Conservation (phyloP, 2,113 vertebrate species). For the Podiceps cristatus region DNA sequence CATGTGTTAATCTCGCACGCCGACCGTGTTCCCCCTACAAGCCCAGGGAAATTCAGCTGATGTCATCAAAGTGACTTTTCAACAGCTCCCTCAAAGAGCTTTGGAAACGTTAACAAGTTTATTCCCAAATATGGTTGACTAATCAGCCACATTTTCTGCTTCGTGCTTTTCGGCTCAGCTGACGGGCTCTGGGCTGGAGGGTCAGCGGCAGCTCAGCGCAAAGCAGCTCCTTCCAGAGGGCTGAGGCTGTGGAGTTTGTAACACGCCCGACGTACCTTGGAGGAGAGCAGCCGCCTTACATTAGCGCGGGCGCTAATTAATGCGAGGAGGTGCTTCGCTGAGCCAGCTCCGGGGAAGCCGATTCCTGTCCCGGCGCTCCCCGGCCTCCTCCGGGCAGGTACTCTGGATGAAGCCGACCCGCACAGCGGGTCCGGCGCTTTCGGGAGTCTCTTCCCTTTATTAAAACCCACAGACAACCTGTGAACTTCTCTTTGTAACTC, state of each 20-base stretch:
- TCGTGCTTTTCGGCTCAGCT: background rate
- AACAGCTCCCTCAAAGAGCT: background rate
- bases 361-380: background rate
- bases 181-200: background rate
- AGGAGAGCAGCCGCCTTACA: background rate
- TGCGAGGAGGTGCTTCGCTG: accelerated
- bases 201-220: background rate
- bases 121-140: background rate
- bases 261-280: accelerated
- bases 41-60: background rate
- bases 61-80: background rate
- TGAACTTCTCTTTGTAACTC: background rate
- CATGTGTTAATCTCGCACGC: background rate
- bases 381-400: background rate
- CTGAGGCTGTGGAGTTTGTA: background rate
- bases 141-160: background rate
- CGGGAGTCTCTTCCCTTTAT: background rate
- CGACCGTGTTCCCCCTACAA: background rate
- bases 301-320: background rate
- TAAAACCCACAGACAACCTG: background rate
- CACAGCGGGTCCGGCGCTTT: accelerated
- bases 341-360: background rate
- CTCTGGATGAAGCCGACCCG: background rate
- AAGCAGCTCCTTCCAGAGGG: background rate
- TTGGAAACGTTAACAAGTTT: background rate